Conservation (phyloP, 2,113 vertebrate genomes). For the Microcebus ravelobensis region DNA sequence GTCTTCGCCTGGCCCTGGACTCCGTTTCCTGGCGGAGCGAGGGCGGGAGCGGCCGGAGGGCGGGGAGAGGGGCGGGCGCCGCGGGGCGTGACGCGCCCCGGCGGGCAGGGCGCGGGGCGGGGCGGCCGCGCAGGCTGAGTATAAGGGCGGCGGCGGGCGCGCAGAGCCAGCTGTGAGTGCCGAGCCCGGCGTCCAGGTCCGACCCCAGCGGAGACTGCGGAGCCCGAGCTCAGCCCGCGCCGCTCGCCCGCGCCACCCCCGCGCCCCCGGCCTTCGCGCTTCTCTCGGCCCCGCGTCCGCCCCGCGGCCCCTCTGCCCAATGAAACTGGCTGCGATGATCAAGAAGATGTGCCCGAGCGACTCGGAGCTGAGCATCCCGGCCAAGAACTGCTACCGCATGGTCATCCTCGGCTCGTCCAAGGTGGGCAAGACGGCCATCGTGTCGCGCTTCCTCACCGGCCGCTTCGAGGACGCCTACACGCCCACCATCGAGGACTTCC, state of each 20-base stretch:
- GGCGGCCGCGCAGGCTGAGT: conserved; percentile 51
- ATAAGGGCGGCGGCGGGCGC: conserved; percentile 69
- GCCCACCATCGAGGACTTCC: conserved; percentile 98
- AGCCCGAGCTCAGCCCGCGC: not conserved
- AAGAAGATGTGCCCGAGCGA: conserved; percentile 96
- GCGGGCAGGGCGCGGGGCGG: conserved; percentile 69
- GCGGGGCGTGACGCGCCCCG: conserved; percentile 77
- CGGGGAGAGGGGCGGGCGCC: not conserved
- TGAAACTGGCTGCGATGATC: conserved; percentile 92
- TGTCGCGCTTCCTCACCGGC: conserved; percentile 96
- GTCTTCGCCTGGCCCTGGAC: no score
- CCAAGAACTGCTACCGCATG: conserved; percentile 98
- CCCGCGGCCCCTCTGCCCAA: conserved; percentile 47
- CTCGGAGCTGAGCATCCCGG: conserved; percentile 93
- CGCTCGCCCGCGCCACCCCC: not conserved
- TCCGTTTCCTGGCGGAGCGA: not conserved
- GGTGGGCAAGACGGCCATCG: conserved; percentile 98
- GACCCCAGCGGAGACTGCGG: not conserved
- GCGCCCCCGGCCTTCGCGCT: not conserved
- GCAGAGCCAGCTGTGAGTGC: not conserved
- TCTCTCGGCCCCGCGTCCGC: conserved; percentile 64
- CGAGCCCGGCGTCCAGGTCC: accelerated
- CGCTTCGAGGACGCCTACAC: conserved; percentile 98
- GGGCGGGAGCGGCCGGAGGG: not conserved
- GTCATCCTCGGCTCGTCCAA: conserved; percentile 98